phyloP scores from a whole-genome alignment of 53 echinoderm and acorn worm genomes.

The Mesocentrotus franciscanus region DNA sequence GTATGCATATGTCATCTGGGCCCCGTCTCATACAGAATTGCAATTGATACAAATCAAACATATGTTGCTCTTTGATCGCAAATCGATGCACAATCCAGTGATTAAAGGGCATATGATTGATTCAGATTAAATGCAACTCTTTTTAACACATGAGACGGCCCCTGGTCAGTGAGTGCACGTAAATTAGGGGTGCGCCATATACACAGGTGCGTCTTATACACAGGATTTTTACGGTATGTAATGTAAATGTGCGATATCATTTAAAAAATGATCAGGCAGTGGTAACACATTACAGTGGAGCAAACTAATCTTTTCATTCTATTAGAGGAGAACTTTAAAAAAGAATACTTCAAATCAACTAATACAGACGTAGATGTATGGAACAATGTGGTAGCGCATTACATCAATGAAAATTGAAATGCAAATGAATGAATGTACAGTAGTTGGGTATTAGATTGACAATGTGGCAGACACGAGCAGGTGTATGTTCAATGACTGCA shows the following conservation, averaged over 20 bases:
- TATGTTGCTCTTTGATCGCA: not conserved
- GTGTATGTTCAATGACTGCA: no score
- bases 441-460: not conserved
- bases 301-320: not conserved
- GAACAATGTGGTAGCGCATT: not conserved
- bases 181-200: no score
- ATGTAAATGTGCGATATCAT: not conserved
- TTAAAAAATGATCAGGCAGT: not conserved
- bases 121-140: not conserved
- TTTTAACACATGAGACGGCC: not conserved
- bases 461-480: not conserved
- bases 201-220: no score
- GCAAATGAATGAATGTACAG: not conserved
- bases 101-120: not conserved
- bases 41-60: not conserved
- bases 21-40: not conserved
- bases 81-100: not conserved
- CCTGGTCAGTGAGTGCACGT: not conserved
- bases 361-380: not conserved
- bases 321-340: not conserved
- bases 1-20: not conserved
- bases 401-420: not conserved
- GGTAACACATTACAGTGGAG: not conserved
- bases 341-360: not conserved
- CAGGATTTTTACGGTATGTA: not conserved